Base-by-base conservation (phyloP, 2,888 invertebrate species). In the Neoscelio sp. region DNA sequence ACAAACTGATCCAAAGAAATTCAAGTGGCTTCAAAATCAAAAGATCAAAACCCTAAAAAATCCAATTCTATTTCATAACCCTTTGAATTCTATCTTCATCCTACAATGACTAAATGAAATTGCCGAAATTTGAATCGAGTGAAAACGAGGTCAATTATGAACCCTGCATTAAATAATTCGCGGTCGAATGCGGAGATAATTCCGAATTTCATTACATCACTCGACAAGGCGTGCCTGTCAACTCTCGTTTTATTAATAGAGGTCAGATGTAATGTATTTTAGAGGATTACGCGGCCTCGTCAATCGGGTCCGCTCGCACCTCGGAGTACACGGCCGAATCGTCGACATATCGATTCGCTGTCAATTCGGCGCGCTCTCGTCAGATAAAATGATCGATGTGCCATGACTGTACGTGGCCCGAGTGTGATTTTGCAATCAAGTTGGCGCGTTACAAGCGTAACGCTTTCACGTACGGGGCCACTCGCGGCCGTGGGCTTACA, bases 371-470 rank as follows among this genome's bases (percentile, higher is more conserved):
- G 35, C 44, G 64, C 73, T 54, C 78, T 78, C 73, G 71, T 73
- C 67, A 23, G 64, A 67, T 54, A 58, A 62, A 65, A 78, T 78
- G 78, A 78, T 78, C 78, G 78, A 78, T 78, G 78, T 62, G 52
- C 50, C 65, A 62, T 67, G 78, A 78, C 71, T 73, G 56, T 67
- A 67, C 64, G 18, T 70, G 65, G 42, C 38, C n/a, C 70, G 40
- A 65, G 68, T 68, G 74, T 64, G 68, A 74, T 74, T 78, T 78
- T 60, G 78, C 62, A 78, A 74, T 68, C 58, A 73, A 68, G 56
- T 74, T 73, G 54, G 58, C 65, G 73, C 67, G 78, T 73, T 73
- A 78, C 67, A 73, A 71, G 60, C 71, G 78, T 73, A 78, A 78
- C 78, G 67, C 68, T 73, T 67, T 68, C 73, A 67, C 60, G 33